Conservation (phyloP, 1,140 invertebrate genomes). For the Venustaconcha ellipsiformis region DNA sequence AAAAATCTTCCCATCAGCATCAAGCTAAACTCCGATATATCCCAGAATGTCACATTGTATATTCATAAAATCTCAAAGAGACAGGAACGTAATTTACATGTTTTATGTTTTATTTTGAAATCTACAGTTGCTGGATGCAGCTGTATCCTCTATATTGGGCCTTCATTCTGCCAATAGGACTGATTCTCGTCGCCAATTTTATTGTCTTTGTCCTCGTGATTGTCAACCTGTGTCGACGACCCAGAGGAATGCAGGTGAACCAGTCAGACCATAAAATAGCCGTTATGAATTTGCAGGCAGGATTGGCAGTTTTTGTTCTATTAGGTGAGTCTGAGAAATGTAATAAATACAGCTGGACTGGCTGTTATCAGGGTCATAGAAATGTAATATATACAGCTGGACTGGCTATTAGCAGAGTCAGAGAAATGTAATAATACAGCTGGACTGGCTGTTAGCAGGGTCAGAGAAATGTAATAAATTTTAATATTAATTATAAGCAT, state of each 20-base stretch:
- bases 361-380: no score
- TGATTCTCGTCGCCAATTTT: slow-evolving; percentile 65
- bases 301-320: slow-evolving; percentile 65
- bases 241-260: slow-evolving; percentile 53
- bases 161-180: slow-evolving; percentile 63
- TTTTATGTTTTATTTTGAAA: slow-evolving; percentile 2
- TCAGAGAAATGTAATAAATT: background rate
- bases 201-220: slow-evolving; percentile 66
- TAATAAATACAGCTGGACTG: no score
- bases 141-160: slow-evolving; percentile 63
- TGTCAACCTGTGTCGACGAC: slow-evolving; percentile 54
- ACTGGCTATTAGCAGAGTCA: slow-evolving; percentile 54
- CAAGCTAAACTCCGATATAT: no score
- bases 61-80: no score
- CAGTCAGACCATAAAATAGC: slow-evolving; percentile 54
- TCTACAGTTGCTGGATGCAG: slow-evolving; percentile 67
- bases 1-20: no score
- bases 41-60: no score
- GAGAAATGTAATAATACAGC: no score
- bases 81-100: background rate
- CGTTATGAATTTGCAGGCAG: slow-evolving; percentile 64
- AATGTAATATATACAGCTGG: no score
- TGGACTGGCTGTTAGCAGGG: slow-evolving; percentile 54
- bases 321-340: slow-evolving; percentile 49
- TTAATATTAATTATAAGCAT: no score